These are phyloP conservation scores for Hippoglossus hippoglossus DNA, from an alignment of 2,797 vertebrate species.

Conservation along the genomic window DNA sequence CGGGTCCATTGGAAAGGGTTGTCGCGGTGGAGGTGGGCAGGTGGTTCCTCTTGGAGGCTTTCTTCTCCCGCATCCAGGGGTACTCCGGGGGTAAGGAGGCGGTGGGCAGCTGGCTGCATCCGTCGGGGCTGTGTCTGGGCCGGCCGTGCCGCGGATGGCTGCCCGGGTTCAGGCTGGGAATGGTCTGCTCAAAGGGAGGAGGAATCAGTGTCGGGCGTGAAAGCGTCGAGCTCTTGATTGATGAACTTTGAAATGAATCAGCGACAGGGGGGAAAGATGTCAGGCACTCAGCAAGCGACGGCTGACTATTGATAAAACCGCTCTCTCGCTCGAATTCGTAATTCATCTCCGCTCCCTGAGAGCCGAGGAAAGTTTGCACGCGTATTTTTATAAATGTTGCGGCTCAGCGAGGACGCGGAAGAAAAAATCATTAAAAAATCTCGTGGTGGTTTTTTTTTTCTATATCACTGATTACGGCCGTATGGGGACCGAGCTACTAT, in stretches of 20 bases:
- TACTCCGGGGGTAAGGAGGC: conserved; percentile 96
- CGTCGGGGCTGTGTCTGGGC: conserved; percentile 95
- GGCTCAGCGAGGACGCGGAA: conserved; percentile 77
- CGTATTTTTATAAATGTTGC: conserved; percentile 95
- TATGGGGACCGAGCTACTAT: conserved; percentile 99
- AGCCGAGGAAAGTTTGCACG: conserved; percentile 93
- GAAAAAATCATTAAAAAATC: conserved; percentile 84
- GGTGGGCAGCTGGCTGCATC: conserved; percentile 92
- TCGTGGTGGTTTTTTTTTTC: conserved; percentile 85
- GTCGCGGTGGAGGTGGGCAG: conserved; percentile 87
- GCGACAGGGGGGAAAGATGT: conserved; percentile 99
- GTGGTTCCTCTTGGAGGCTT: conserved; percentile 95
- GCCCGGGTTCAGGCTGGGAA: conserved; percentile 98
- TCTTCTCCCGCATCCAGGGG: conserved; percentile 99
- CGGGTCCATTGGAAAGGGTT: conserved; percentile 87
- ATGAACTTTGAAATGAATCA: conserved; percentile 99
- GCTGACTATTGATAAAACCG: conserved; percentile 99
- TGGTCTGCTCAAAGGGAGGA: conserved; percentile 99
- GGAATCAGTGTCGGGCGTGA: conserved; percentile 99
- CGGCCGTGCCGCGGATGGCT: conserved; percentile 98
- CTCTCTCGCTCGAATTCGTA: conserved; percentile 99
- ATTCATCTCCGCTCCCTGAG: conserved; percentile 98
- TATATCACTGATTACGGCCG: conserved; percentile 99
- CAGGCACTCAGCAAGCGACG: conserved; percentile 99
- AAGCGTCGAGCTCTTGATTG: conserved; percentile 99